A percentile compares a stretch with the other conserved stretches of the same genome.
Evolutionary conservation across 1,140 invertebrate genomes (phyloP).

Genomic region (Gryon sp.): DNA sequence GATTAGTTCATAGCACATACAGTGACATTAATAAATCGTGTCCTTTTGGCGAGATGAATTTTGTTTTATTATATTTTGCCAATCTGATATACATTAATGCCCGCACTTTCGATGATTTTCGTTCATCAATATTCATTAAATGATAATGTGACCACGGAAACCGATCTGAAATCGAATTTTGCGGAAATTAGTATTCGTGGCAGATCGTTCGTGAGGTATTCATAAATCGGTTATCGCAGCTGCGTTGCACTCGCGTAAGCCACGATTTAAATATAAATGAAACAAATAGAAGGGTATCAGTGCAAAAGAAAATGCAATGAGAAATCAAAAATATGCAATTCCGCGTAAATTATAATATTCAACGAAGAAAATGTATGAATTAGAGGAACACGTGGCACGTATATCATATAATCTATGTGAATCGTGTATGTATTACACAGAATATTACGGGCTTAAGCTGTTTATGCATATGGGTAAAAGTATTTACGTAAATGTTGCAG

Average conservation of each 20-base stretch:
- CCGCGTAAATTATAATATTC: slow-evolving; percentile 14
- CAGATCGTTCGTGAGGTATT: slow-evolving; percentile 26
- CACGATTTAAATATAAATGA: slow-evolving; percentile 62
- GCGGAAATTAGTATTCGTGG: slow-evolving; percentile 50
- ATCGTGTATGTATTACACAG: slow-evolving; percentile 12
- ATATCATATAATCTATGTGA: slow-evolving; percentile 13
- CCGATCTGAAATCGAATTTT: slow-evolving; percentile 54
- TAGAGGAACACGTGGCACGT: background rate
- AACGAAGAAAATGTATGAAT: slow-evolving; percentile 8
- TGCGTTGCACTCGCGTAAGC: slow-evolving; percentile 28
- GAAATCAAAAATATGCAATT: slow-evolving; percentile 22
- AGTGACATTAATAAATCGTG: background rate
- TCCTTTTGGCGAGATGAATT: no score
- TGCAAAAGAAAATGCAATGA: slow-evolving; percentile 30
- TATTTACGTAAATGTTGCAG: background rate
- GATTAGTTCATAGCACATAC: background rate
- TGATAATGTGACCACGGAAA: slow-evolving; percentile 33
- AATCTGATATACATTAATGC: slow-evolving; percentile 5
- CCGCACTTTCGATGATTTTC: slow-evolving; percentile 23
- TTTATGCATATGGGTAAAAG: slow-evolving; percentile 31
- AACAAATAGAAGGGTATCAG: slow-evolving; percentile 40
- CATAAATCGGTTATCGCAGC: slow-evolving; percentile 59
- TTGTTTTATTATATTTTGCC: slow-evolving; percentile 3
- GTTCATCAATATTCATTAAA: slow-evolving; percentile 58
- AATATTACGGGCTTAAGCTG: slow-evolving; percentile 14